phyloP scores from a whole-genome alignment of 64 coral and sea anemone species.

The Dendronephthya gigantea region DNA sequence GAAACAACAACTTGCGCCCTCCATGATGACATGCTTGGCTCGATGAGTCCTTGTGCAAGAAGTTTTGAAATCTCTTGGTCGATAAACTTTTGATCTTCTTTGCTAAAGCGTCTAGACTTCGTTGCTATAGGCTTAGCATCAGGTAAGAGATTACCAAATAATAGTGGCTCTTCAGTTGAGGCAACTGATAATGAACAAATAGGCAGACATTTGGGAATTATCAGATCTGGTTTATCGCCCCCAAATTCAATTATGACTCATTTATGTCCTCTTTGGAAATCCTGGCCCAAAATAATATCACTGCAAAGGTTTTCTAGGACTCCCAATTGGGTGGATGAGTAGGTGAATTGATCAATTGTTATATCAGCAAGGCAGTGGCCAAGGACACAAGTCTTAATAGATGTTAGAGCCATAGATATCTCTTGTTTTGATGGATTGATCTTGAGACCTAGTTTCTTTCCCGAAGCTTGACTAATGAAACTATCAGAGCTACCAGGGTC shows the following conservation, averaged over 20 bases:
- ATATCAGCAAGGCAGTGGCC: conserved; percentile 24
- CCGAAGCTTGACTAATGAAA: conserved; percentile 7
- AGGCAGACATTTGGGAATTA: background rate
- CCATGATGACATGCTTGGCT: background rate
- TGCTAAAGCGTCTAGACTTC: background rate
- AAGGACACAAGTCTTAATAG: conserved; percentile 17
- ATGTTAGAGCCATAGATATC: background rate
- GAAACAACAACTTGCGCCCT: background rate
- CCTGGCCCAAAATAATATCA: conserved; percentile 41
- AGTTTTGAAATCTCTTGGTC: background rate
- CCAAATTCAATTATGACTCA: conserved; percentile 45
- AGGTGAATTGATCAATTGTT: background rate
- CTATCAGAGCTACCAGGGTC: conserved; percentile 20
- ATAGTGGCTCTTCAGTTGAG: background rate
- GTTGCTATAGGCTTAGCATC: background rate
- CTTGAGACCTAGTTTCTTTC: conserved; percentile 27
- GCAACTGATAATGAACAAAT: background rate
- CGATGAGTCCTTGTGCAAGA: background rate
- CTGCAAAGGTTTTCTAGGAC: conserved; percentile 49
- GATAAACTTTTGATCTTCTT: no score
- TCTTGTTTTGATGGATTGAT: background rate
- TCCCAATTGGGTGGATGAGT: conserved; percentile 27
- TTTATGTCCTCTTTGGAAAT: conserved; percentile 46
- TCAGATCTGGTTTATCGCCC: conserved; percentile 16
- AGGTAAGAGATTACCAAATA: background rate